Evolutionary conservation across 2,888 invertebrate genomes (phyloP), one percentile per base, ranked within the genome.

Genomic region (Pycnomerus fuliginosus): DNA sequence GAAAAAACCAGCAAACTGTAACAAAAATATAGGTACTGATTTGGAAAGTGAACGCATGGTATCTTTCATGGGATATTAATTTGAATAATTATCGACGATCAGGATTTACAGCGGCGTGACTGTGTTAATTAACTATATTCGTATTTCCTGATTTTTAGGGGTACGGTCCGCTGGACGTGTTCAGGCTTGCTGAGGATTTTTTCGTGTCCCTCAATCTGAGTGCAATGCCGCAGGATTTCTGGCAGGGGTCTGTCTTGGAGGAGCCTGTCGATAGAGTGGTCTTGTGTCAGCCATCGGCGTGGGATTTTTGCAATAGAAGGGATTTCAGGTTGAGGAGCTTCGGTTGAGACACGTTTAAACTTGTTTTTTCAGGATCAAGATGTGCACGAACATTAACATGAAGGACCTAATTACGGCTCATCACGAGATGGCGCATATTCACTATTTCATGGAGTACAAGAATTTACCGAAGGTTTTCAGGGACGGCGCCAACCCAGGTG

Each of bases 401-500:
- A 87, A 89, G 55, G 90, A 92, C 65, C 67, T 93, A 52, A 80
- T 92, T 40, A 91, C 90, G 0, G 87, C 89, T 0, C 93, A 94
- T 60, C 94, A 94, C 60, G 94, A 94, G 73, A 87, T 93, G 87
- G 89, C 90, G 0, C 93, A 93, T 63, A 83, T 93, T 36, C 85
- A 93, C 61, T 94, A 94, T 68, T 93, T 90, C 74, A 73, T 91
- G 60, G 84, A 87, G 20, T 93, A 93, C 70, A 81, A 82, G 42
- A 82, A 88, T 62, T 82, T 85, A 59, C 91, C 92, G 1, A 87
- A 90, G 62, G 83, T 90, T 36, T 95, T 90, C 75, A 78, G 93
- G 31, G 89, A 88, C 65, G 95, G 94, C 0, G 94, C 95, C 1
- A 96, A 95, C 76, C 92, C 94, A 74, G 92, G 92, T 85, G n/a